These are phyloP conservation scores for Tiaroga cobitis DNA, from an alignment of 2,797 vertebrate genomes.

Conservation along the genomic window DNA sequence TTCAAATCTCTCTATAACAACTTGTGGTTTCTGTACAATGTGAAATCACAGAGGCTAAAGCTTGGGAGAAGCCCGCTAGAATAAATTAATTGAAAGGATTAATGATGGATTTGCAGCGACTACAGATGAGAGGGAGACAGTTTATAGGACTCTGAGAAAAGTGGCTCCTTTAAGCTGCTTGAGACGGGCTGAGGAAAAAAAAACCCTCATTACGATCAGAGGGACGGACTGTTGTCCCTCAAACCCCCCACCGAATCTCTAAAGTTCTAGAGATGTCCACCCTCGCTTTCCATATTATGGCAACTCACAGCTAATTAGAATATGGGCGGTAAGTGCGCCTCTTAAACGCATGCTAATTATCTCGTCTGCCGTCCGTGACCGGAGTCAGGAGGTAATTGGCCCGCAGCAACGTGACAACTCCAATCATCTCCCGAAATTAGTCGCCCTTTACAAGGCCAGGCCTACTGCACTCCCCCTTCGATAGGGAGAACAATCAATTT, in stretches of 20 bases:
- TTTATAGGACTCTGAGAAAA: conserved; percentile 62
- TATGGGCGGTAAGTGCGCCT: conserved; percentile 83
- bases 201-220: conserved; percentile 44
- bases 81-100: conserved; percentile 70
- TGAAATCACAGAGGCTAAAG: conserved; percentile 59
- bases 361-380: conserved; percentile 87
- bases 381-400: conserved; percentile 90
- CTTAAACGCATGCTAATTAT: conserved; percentile 88
- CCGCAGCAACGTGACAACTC: conserved; percentile 91
- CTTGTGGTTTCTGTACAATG: conserved; percentile 52
- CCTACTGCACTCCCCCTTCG: conserved; percentile 86
- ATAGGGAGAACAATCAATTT: conserved; percentile 93
- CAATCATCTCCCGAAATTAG: conserved; percentile 91
- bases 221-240: conserved; percentile 23
- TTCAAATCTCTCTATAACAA: conserved; percentile 30
- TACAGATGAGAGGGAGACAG: conserved; percentile 59
- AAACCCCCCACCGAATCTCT: conserved; percentile 32
- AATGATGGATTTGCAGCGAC: conserved; percentile 65
- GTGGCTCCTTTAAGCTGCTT: conserved; percentile 60
- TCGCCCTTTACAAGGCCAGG: conserved; percentile 83
- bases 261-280: conserved; percentile 55
- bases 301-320: conserved; percentile 89
- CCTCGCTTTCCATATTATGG: conserved; percentile 83
- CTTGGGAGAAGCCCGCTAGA: conserved; percentile 61
- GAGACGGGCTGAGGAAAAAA: conserved; percentile 49